Evolutionary conservation across 2,113 vertebrate species (phyloP).

Genomic region (Hypanus sabinus): DNA sequence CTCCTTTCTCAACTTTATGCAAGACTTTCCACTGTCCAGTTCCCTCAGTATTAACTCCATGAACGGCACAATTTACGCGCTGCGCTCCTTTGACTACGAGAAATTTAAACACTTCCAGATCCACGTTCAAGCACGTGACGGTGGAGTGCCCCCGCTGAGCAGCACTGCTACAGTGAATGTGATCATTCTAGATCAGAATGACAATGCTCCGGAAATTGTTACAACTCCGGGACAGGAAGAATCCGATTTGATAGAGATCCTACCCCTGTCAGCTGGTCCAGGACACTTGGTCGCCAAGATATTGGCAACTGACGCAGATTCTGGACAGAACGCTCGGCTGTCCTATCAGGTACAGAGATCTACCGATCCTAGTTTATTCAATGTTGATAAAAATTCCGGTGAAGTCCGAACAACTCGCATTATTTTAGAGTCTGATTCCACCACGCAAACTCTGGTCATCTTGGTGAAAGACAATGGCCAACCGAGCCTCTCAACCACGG

Average conservation of each 20-base stretch:
- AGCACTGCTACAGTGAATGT: constrained; percentile 23
- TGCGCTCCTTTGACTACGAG: not conserved
- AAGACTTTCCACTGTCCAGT: not conserved
- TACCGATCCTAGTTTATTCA: constrained; percentile 49
- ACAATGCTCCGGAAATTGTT: not conserved
- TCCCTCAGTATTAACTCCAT: constrained; percentile 39
- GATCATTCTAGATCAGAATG: constrained; percentile 35
- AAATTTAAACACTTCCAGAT: constrained; percentile 41
- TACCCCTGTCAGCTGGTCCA: not conserved
- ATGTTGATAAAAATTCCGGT: constrained; percentile 47
- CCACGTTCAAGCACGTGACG: not conserved
- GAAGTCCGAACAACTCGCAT: constrained; percentile 47
- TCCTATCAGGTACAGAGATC: not conserved
- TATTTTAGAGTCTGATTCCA: constrained; percentile 60
- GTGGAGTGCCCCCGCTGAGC: constrained; percentile 38
- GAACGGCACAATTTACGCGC: constrained; percentile 41
- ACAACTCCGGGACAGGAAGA: not conserved
- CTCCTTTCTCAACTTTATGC: not conserved
- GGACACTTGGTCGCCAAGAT: not conserved
- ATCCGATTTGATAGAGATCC: not conserved
- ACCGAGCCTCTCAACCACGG: constrained; percentile 54
- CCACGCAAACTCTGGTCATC: constrained; percentile 63
- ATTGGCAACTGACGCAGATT: not conserved
- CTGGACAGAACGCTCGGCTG: not conserved
- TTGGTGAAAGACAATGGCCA: constrained; percentile 58